A percentile compares a stretch with the other conserved stretches of the same genome.
Conservation (phyloP, 2,113 vertebrate species). For the Platichthys stellatus region DNA sequence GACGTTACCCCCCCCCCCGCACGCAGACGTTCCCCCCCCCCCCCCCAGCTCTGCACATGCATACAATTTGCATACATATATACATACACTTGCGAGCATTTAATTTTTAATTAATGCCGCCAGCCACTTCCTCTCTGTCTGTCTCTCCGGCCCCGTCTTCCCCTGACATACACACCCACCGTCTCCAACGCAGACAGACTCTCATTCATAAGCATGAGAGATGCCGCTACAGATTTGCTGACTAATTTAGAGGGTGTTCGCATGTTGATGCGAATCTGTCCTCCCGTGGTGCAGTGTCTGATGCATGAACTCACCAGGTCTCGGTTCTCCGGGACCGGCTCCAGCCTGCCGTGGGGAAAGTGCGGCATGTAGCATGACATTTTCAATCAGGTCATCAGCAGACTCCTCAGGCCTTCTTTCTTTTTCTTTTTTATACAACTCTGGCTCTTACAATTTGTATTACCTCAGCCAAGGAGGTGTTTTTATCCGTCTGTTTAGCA, state of each 20-base stretch:
- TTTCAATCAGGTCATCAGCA: constrained; percentile 51
- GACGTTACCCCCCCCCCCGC: not conserved
- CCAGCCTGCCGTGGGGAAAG: constrained; percentile 6
- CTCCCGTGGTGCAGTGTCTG: constrained; percentile 22
- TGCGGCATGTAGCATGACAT: constrained; percentile 43
- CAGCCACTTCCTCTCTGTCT: constrained; percentile 19
- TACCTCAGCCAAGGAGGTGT: not conserved
- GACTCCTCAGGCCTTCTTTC: constrained; percentile 8
- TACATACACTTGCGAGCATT: constrained; percentile 28
- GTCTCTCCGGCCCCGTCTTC: constrained; percentile 5
- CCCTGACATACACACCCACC: constrained; percentile 7
- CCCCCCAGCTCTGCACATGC: constrained; percentile 5
- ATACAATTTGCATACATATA: constrained; percentile 49
- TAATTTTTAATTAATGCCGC: constrained; percentile 58
- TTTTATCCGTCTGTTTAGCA: not conserved
- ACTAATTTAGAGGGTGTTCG: constrained; percentile 63
- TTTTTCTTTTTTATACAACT: not conserved
- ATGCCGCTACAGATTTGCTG: constrained; percentile 58
- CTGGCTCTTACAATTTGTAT: not conserved
- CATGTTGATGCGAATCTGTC: constrained; percentile 48
- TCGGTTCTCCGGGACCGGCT: constrained; percentile 24
- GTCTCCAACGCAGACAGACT: constrained; percentile 48
- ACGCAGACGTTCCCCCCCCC: not conserved
- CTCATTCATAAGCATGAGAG: constrained; percentile 66
- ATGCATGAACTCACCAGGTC: constrained; percentile 32